These are phyloP conservation scores for Betta splendens DNA, from an alignment of 2,797 vertebrate genomes.

Conservation along the genomic window DNA sequence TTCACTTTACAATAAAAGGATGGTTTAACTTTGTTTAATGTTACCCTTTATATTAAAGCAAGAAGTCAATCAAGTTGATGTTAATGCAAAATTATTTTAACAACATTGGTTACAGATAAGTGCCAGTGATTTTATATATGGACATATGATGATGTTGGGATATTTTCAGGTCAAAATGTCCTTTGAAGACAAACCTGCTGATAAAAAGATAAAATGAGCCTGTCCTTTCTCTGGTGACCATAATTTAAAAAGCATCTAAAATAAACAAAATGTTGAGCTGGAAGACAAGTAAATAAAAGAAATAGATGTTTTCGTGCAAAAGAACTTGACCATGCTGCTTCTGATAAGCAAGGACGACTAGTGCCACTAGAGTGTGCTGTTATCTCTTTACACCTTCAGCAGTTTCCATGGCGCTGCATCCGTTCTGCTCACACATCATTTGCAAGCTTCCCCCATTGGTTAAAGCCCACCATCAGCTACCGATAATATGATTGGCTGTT, in stretches of 20 bases:
- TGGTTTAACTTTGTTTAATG: not conserved
- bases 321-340: slow-evolving; percentile 15
- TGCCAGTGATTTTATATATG: not conserved
- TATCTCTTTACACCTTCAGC: slow-evolving; percentile 29
- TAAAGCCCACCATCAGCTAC: slow-evolving; percentile 41
- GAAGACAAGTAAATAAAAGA: not conserved
- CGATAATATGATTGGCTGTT: slow-evolving; percentile 71
- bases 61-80: no score
- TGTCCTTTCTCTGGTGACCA: not conserved
- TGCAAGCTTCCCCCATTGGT: slow-evolving; percentile 57
- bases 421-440: slow-evolving; percentile 50
- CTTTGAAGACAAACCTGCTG: not conserved
- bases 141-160: not conserved
- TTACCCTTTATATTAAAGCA: not conserved
- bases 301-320: not conserved
- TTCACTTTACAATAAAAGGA: not conserved
- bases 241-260: not conserved
- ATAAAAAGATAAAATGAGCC: not conserved
- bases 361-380: slow-evolving; percentile 60
- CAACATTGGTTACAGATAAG: not conserved
- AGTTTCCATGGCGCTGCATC: slow-evolving; percentile 71
- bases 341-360: slow-evolving; percentile 18
- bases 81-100: not conserved
- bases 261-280: not conserved
- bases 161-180: not conserved